Evolutionary conservation across 2,888 invertebrate species (phyloP), one percentile per base, ranked within the genome.

Genomic region (Ecliptopera silaceata): DNA sequence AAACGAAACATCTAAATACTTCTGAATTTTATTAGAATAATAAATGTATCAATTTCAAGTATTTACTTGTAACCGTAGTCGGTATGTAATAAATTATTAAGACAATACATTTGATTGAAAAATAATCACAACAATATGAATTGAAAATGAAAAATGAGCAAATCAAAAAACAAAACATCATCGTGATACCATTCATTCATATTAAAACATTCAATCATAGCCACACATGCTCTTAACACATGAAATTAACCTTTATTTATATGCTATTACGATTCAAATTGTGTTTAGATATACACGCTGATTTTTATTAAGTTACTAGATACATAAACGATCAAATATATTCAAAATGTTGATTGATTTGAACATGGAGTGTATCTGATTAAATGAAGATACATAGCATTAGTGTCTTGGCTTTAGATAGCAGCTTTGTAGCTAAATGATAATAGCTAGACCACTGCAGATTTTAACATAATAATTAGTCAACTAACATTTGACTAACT

Each of bases 281-380:
- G 0, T 6, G 17, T 8, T 15, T 12, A 10, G 4, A 10, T 10
- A 36, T 44, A 5, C 4, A 13, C 13, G 54, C 26, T 64, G 60
- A 66, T 68, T 69, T 69, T 74, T 79, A 84, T 79, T 77, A 77
- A 80, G 79, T 81, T 79, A 79, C 75, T 70, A 68, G 71, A 59
- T 66, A 60, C 57, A 61, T 61, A 55, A 77, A 79, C 75, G 73
- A 74, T 70, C 72, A 72, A 87, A 89, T 84, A 78, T 88, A 89
- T 88, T 89, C 84, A 88, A 88, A 88, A 88, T 88, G 88, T 84
- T 90, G 89, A 90, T 90, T 90, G 90, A 91, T 90, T 88, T 71
- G 81, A 85, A 86, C 86, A 84, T 75, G 81, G 67, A 74, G 75
- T 70, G 72, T 73, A 77, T 76, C 73, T 84, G 89, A 89, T 90